Evolutionary conservation across 2,797 vertebrate species (phyloP), one percentile per base, ranked within the genome.

Genomic region (Saxicola maurus): DNA sequence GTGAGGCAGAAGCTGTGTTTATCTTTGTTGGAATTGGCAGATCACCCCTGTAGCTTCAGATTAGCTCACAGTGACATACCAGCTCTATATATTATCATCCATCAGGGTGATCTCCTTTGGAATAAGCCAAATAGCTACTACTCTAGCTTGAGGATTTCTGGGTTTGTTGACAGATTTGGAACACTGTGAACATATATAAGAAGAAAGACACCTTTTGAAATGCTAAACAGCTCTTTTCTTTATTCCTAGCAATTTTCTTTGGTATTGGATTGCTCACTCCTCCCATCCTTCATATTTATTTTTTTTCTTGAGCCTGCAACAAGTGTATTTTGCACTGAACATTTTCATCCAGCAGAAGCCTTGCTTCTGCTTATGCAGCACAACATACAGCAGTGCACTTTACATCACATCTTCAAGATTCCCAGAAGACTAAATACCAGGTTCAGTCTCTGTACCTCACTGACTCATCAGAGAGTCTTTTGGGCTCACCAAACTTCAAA

Each of bases 11-110:
- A 86, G 75, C 68, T 87, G 37, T 90, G 96, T 97, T 97, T 96
- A 76, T 97, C 96, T 96, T 96, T 86, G 93, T 93, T 97, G 96
- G 61, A 86, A 84, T 17, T 97, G 95, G 93, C 92, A 95, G 89
- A 90, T 94, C 9, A 3, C 55, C 60, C 85, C 82, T 69, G 57
- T 77, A 83, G 60, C 93, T 95, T 96, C 77, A 87, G 88, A 91
- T 96, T 93, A 81, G 89, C 84, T 78, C 42, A 82, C 49, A 53
- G 60, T 96, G 83, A 82, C 55, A 46, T 61, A 73, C 37, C 17
- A 57, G 46, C 30, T 81, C 81, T 83, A 76, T 91, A 69, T 91
- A 86, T 95, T 96, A 89, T 80, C 85, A 87, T 92, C 69, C 77
- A 82, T 94, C 90, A 94, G 69, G 76, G 57, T 73, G 82, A 82